Evolutionary conservation across 2,113 vertebrate species (phyloP), one percentile per base, ranked within the genome.

Genomic region (rat (Rattus norvegicus)): DNA sequence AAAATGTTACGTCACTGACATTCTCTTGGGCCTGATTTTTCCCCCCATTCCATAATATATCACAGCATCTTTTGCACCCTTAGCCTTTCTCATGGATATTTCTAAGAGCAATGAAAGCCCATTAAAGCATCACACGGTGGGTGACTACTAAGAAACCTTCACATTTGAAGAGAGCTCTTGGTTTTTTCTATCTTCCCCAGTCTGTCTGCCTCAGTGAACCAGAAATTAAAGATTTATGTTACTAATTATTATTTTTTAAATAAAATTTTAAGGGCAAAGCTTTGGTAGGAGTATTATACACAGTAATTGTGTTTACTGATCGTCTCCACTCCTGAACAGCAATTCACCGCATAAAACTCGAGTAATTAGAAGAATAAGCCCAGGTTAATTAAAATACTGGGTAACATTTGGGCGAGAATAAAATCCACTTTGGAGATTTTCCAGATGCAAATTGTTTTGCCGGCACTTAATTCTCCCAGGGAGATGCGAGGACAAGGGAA

Each of bases 311-410:
- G 91, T 95, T 97, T 98, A 97, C 96, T 43, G 69, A 97, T 96
- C 13, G 11, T 94, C 95, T 17, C 86, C 47, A 89, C 63, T 96
- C 63, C 77, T 0, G 2, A 97, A 92, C 89, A 95, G 95, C 86
- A 72, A 97, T 94, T 85, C 94, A 77, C 2, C 7, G 86, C 59
- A 90, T 97, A 97, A 96, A 96, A 94, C 92, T 96, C 91, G 81
- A 97, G 97, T 98, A 97, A 98, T 98, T 98, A 97, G 96, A 97
- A 98, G 92, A 98, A 97, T 98, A 97, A 98, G 95, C 95, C 94
- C 94, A 97, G 97, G 97, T 98, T 98, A 98, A 98, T 98, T 98
- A 98, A 98, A 97, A 97, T 94, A 97, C 97, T 39, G 83, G 94
- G 86, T 96, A 96, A 92, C 97, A 93, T 96, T 95, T 95, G 95